Conservation (phyloP, 2,797 vertebrate species). For the Ispidina picta region DNA sequence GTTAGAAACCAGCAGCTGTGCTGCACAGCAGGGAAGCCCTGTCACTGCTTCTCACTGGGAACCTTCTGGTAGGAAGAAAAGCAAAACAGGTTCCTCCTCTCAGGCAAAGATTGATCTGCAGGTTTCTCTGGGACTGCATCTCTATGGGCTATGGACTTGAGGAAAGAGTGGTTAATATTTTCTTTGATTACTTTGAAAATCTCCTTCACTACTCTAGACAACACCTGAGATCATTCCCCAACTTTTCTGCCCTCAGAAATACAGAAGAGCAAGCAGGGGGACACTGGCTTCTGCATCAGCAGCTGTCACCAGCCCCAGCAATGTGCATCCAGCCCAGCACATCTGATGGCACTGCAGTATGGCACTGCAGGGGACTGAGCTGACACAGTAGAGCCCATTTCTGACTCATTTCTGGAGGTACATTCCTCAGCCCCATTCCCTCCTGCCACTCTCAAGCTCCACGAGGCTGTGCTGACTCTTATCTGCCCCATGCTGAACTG, state of each 20-base stretch:
- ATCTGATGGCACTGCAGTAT: not conserved
- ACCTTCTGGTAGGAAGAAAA: not conserved
- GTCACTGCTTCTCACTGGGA: not conserved
- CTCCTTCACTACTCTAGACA: not conserved
- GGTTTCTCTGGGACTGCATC: not conserved
- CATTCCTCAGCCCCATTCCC: not conserved
- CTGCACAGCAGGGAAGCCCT: not conserved
- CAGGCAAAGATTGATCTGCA: not conserved
- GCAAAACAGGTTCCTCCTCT: not conserved
- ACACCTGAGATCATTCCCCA: not conserved
- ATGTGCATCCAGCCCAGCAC: fast-evolving
- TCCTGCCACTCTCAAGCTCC: not conserved
- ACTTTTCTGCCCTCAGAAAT: not conserved
- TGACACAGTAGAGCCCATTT: not conserved
- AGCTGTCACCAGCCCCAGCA: not conserved
- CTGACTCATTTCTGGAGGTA: not conserved
- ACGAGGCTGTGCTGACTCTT: not conserved
- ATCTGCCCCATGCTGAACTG: not conserved
- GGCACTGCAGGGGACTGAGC: not conserved
- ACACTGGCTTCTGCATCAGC: not conserved
- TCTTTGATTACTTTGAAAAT: not conserved
- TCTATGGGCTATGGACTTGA: not conserved
- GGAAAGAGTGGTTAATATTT: not conserved
- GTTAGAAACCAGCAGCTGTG: not conserved
- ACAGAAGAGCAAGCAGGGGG: not conserved